Evolutionary conservation across 2,888 invertebrate species (phyloP).

Genomic region (Phalera bucephala): DNA sequence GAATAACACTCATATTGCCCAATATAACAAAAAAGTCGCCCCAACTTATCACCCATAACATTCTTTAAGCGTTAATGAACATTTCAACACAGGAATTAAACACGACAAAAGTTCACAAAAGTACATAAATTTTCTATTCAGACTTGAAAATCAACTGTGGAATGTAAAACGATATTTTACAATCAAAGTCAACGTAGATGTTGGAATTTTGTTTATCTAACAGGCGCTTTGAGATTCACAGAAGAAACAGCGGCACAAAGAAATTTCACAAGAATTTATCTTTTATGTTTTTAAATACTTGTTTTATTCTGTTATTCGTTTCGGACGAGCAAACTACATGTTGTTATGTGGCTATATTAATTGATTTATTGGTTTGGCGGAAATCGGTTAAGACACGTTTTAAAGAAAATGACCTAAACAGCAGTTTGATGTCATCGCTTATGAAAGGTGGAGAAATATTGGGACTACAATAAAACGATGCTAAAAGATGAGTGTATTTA

Average conservation of each 20-base stretch:
- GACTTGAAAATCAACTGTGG: neutral
- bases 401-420: too few relatives aligned
- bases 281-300: slow-evolving; percentile 7
- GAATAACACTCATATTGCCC: too few relatives aligned
- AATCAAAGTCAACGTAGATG: slow-evolving; percentile 25
- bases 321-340: slow-evolving; percentile 4
- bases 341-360: too few relatives aligned
- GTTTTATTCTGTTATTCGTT: neutral
- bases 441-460: too few relatives aligned
- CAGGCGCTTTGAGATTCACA: slow-evolving; percentile 18
- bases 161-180: slow-evolving; percentile 13
- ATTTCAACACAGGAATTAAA: neutral
- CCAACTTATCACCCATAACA: neutral
- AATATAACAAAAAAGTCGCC: too few relatives aligned
- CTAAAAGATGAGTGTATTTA: too few relatives aligned
- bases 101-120: slow-evolving; percentile 1
- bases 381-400: too few relatives aligned
- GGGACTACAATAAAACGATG: too few relatives aligned
- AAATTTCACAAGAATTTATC: slow-evolving; percentile 23
- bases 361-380: too few relatives aligned
- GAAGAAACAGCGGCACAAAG: slow-evolving; percentile 12
- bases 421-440: too few relatives aligned
- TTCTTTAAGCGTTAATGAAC: neutral
- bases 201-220: slow-evolving; percentile 27
- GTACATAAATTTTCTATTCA: slow-evolving; percentile 1